A percentile compares a stretch with the other conserved stretches of the same genome.
These are phyloP conservation scores for Callaeas wilsoni DNA, from an alignment of 2,113 vertebrate species.

Conservation along the genomic window DNA sequence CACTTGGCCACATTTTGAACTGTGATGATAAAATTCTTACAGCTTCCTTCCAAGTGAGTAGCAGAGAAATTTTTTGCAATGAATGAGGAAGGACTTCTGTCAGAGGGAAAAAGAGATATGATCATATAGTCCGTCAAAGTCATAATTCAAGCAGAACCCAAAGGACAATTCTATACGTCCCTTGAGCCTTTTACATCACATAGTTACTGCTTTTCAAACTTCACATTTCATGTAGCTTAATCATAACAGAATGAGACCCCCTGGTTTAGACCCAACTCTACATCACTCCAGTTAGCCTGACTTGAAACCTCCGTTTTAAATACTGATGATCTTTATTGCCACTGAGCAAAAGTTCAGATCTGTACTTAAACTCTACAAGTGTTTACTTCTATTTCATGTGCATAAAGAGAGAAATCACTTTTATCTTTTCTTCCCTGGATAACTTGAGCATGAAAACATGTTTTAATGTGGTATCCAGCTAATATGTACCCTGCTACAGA, in stretches of 20 bases:
- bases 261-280: neutral
- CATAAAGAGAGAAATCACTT: neutral
- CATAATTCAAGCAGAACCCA: neutral
- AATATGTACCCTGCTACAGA: neutral
- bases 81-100: neutral
- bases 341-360: neutral
- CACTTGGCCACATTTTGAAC: neutral
- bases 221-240: neutral
- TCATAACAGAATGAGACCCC: neutral
- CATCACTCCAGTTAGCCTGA: neutral
- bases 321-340: neutral
- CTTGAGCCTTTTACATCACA: neutral
- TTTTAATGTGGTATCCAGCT: neutral
- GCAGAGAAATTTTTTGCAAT: neutral
- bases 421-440: neutral
- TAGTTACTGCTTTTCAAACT: neutral
- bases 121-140: neutral
- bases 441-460: neutral
- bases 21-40: neutral
- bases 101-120: neutral
- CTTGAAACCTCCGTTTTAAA: neutral
- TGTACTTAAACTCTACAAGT: neutral
- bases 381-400: neutral
- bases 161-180: neutral
- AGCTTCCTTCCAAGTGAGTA: neutral